Evolutionary conservation across 2,113 vertebrate genomes (phyloP).

Genomic region (Zosterops lateralis): DNA sequence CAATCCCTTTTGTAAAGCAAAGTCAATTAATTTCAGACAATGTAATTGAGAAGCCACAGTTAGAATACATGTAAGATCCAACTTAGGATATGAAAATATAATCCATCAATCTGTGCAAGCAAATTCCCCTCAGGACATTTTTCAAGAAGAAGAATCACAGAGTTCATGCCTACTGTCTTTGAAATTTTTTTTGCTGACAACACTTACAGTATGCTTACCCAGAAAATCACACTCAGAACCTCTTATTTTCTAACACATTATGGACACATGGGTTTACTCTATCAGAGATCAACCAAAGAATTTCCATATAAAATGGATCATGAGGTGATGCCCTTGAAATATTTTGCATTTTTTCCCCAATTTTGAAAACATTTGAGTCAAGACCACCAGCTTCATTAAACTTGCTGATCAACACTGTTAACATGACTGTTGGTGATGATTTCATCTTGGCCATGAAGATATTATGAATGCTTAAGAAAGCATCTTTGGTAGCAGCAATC

Average conservation of each 20-base stretch:
- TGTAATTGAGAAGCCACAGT: not conserved
- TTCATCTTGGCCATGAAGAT: not conserved
- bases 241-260: not conserved
- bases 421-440: not conserved
- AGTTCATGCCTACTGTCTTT: not conserved
- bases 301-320: not conserved
- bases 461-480: not conserved
- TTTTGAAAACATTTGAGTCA: not conserved
- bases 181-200: not conserved
- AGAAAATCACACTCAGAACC: not conserved
- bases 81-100: not conserved
- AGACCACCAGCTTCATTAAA: not conserved
- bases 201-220: not conserved
- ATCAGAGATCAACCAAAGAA: not conserved
- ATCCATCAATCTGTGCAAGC: not conserved
- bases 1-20: not conserved
- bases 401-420: not conserved
- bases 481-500: not conserved
- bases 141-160: not conserved
- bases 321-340: not conserved
- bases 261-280: fast-evolving
- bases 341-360: fast-evolving
- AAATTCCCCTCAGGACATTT: not conserved
- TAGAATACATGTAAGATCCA: not conserved
- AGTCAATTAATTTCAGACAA: not conserved